Conservation (phyloP, 2,113 vertebrate genomes). For the Orientallactaga bullata region DNA sequence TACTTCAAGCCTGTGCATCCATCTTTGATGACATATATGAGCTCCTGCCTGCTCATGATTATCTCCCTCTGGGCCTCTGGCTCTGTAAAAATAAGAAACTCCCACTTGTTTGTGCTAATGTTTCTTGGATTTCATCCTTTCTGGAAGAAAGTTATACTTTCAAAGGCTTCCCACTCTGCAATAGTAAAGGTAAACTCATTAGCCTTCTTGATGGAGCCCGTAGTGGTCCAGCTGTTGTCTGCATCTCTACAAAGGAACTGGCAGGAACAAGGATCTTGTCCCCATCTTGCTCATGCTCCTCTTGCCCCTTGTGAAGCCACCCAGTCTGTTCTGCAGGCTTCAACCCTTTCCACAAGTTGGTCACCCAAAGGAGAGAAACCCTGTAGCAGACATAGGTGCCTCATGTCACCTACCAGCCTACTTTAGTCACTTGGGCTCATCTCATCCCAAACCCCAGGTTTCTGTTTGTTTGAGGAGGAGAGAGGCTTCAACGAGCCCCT, state of each 20-base stretch:
- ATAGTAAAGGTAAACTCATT: constrained; percentile 4
- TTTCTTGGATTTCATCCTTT: not conserved
- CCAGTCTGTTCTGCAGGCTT: not conserved
- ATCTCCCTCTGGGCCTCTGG: not conserved
- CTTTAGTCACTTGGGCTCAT: too few species aligned
- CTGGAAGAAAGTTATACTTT: not conserved
- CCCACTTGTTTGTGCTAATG: not conserved
- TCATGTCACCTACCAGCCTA: not conserved
- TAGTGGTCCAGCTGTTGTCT: not conserved
- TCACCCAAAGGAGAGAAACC: not conserved
- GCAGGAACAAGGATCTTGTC: not conserved
- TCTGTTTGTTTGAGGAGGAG: not conserved
- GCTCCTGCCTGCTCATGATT: not conserved
- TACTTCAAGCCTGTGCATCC: too few species aligned
- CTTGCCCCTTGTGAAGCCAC: not conserved
- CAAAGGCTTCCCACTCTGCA: not conserved
- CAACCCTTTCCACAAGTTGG: not conserved
- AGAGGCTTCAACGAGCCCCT: not conserved
- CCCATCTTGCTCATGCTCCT: not conserved
- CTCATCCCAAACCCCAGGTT: not conserved
- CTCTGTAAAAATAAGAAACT: not conserved
- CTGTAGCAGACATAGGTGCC: not conserved
- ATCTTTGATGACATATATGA: not conserved
- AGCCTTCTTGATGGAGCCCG: not conserved
- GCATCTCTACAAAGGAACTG: not conserved